Evolutionary conservation across 2,113 vertebrate species (phyloP).

Genomic region (Rhynchopsitta pachyrhyncha): DNA sequence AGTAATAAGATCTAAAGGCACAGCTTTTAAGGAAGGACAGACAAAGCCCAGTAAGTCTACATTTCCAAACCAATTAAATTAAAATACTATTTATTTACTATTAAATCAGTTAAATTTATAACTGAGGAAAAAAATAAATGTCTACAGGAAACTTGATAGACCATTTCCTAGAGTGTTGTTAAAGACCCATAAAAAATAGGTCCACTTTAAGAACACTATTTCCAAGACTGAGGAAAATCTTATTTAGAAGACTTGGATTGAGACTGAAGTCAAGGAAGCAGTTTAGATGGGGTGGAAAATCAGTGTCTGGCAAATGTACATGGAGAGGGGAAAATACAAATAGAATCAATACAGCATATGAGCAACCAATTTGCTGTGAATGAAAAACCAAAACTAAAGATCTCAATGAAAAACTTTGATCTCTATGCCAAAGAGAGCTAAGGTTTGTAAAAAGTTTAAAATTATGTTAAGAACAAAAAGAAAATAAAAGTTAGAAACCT

Average conservation of each 20-base stretch:
- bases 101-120: not conserved
- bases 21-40: not conserved
- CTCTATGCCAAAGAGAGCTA: not conserved
- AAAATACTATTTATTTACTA: too few species aligned
- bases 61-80: not conserved
- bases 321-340: not conserved
- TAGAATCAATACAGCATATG: not conserved
- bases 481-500: not conserved
- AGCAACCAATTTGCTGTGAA: not conserved
- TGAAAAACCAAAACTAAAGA: not conserved
- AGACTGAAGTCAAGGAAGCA: not conserved
- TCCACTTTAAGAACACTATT: not conserved
- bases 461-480: not conserved
- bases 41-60: not conserved
- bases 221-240: not conserved
- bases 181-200: accelerated
- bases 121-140: not conserved
- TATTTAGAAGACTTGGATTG: not conserved
- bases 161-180: not conserved
- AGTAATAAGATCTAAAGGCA: not conserved
- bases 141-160: not conserved
- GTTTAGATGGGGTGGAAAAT: not conserved
- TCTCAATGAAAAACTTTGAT: not conserved
- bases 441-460: not conserved
- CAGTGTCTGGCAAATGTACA: not conserved